Evolutionary conservation across 2,797 vertebrate species (phyloP).

Genomic region (Capromys pilorides): DNA sequence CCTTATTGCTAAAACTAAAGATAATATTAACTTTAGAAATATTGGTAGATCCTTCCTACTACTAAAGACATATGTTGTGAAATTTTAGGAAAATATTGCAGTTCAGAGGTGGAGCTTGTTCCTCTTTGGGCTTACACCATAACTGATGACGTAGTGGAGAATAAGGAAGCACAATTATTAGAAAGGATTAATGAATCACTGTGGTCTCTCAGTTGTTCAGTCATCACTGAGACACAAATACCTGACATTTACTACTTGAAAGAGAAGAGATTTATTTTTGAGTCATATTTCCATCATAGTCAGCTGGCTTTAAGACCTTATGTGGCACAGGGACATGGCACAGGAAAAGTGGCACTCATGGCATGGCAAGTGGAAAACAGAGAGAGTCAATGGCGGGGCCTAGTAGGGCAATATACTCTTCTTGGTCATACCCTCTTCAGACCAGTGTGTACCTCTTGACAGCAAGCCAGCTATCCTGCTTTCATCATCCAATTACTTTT

Average conservation of each 20-base stretch:
- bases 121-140: neutral
- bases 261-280: neutral
- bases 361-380: neutral
- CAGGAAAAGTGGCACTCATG: neutral
- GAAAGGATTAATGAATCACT: neutral
- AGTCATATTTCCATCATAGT: neutral
- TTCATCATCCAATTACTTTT: neutral
- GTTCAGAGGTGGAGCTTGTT: neutral
- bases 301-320: neutral
- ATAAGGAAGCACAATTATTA: neutral
- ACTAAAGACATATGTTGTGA: neutral
- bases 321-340: neutral
- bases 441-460: neutral
- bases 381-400: neutral
- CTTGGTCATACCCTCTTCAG: neutral
- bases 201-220: neutral
- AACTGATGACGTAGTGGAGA: neutral
- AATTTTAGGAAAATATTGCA: neutral
- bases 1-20: neutral
- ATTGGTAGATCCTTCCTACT: neutral
- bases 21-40: no score
- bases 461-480: neutral
- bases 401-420: neutral
- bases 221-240: neutral
- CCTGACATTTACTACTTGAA: neutral